Base-by-base conservation (phyloP, 2,888 invertebrate genomes). In the Tholera decimalis region DNA sequence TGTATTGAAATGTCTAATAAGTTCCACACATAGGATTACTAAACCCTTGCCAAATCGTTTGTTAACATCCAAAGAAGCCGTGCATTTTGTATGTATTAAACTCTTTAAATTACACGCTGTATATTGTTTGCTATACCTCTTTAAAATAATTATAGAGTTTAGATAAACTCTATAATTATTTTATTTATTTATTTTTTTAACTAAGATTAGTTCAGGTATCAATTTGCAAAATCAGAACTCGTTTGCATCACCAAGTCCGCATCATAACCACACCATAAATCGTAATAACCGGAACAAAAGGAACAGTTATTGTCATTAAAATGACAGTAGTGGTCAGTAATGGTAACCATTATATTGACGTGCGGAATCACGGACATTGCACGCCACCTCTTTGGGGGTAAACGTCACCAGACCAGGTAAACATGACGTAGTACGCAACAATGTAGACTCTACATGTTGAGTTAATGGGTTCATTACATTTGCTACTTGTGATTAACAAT, bases 311-410 rank as follows among this genome's bases (percentile, higher is more conserved):
- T 30, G 28, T 58, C 50, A 58, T 69, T 76, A 63, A 58, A 62
- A 69, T 55, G 24, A 49, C 50, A 41, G 43, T 24, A 30, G 22
- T 41, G 41, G 44, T 20, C 58, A 54, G 54, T 41, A 51, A 71
- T 74, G 24, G 43, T 59, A 24, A 39, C 43, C 39, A 70, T 39
- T 55, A 56, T 37, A 41, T 54, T 46, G 49, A 46, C 46, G 47
- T 47, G 50, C 62, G 62, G 78, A 73, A 73, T 67, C 55, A 61
- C 47, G 59, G 62, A 44, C 46, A 24, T 54, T 60, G 63, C 76
- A 46, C 63, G 50, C 49, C 13, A 58, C 37, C 30, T 51, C 75
- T 61, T 50, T 54, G 53, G 15, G 33, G 43, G 43, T 11, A 55
- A 37, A 51, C 30, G 50, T 46, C 46, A 49, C 26, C 57, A 30